Percentiles rank a stretch among this genome's conserved stretches.
These are phyloP conservation scores for Heterotilapia buettikoferi DNA, from an alignment of 2,113 vertebrate genomes.

Conservation along the genomic window DNA sequence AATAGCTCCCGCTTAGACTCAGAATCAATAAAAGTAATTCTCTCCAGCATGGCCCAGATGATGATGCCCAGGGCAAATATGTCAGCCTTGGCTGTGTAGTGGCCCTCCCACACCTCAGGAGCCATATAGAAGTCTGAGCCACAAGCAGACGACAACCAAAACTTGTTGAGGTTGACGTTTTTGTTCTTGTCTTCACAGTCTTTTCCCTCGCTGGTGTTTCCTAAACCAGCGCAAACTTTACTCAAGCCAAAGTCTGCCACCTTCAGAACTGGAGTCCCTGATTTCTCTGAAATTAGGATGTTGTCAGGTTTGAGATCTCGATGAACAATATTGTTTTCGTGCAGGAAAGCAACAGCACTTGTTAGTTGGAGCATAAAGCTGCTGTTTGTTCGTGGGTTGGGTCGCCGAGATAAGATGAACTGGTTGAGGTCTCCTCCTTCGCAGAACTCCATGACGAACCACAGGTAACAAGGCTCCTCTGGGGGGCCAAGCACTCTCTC, in stretches of 20 bases:
- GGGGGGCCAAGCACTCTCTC: constrained; percentile 83
- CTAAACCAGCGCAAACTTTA: constrained; percentile 88
- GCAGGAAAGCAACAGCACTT: constrained; percentile 91
- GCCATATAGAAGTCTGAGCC: constrained; percentile 97
- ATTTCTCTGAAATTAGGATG: constrained; percentile 89
- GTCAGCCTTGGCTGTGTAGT: constrained; percentile 97
- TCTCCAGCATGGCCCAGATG: constrained; percentile 97
- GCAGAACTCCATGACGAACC: constrained; percentile 98
- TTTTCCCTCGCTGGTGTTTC: constrained; percentile 58
- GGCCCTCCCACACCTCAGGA: constrained; percentile 94
- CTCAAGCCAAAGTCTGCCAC: constrained; percentile 95
- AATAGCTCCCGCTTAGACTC: constrained; percentile 92
- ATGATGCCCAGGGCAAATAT: constrained; percentile 96
- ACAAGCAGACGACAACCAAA: constrained; percentile 90
- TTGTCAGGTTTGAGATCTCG: constrained; percentile 96
- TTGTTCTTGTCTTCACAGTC: constrained; percentile 68
- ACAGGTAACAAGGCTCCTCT: constrained; percentile 90
- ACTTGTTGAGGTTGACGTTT: constrained; percentile 88
- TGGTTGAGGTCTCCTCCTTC: constrained; percentile 94
- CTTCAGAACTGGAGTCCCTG: constrained; percentile 85
- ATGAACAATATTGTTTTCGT: constrained; percentile 93
- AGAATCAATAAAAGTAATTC: constrained; percentile 90
- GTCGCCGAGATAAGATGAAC: constrained; percentile 85
- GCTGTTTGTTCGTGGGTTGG: constrained; percentile 82
- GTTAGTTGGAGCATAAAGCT: constrained; percentile 96